Percentiles rank a stretch among this genome's conserved stretches.
These are phyloP conservation scores for Temnothorax curvispinosus DNA, from an alignment of 1,140 invertebrate species.

Conservation along the genomic window DNA sequence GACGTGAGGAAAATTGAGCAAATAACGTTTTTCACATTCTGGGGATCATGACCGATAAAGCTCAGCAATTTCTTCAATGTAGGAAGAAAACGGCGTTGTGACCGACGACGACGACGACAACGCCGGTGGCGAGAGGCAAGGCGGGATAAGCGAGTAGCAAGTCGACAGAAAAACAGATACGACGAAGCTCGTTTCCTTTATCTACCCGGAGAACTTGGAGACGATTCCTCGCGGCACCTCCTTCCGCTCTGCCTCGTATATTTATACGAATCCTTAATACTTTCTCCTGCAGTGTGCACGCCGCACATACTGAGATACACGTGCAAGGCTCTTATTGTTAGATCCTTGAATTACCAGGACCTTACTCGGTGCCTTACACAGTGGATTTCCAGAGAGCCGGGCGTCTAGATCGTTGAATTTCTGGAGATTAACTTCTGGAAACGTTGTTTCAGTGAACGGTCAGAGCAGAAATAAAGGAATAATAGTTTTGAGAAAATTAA, in stretches of 20 bases:
- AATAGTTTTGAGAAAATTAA: conserved; percentile 31
- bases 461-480: conserved; percentile 1
- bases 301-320: conserved; percentile 36
- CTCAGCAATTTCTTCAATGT: conserved; percentile 33
- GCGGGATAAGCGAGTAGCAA: not conserved
- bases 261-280: conserved; percentile 47
- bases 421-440: conserved; percentile 28
- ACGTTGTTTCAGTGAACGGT: not conserved
- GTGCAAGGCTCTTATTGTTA: conserved; percentile 43
- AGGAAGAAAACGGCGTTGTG: not conserved
- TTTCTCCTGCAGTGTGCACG: not conserved
- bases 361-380: conserved; percentile 24
- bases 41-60: conserved; percentile 58
- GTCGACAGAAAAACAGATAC: conserved; percentile 44
- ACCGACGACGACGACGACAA: not conserved
- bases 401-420: conserved; percentile 8
- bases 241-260: conserved; percentile 23
- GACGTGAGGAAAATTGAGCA: conserved; percentile 13
- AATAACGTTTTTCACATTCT: conserved; percentile 47
- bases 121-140: not conserved
- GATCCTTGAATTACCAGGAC: conserved; percentile 47
- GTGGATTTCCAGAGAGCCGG: conserved; percentile 9
- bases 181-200: conserved; percentile 32
- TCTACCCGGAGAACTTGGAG: conserved; percentile 13
- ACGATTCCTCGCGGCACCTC: conserved; percentile 38